Evolutionary conservation across 2,797 vertebrate species (phyloP).

Genomic region (Enteromius thamalakanensis): DNA sequence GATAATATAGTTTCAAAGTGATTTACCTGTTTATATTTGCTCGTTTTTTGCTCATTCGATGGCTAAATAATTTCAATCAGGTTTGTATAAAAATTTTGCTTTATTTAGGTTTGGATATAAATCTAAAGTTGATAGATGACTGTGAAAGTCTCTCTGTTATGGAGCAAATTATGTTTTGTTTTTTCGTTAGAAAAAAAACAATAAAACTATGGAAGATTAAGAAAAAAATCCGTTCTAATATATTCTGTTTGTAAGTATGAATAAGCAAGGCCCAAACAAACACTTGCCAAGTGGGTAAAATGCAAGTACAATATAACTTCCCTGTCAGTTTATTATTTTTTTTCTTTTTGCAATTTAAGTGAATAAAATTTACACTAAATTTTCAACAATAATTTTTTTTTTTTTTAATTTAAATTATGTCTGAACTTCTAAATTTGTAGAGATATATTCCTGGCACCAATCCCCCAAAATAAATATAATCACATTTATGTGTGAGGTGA

Average conservation of each 20-base stretch:
- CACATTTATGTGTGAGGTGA: not conserved
- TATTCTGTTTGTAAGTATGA: not conserved
- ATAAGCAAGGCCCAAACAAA: not conserved
- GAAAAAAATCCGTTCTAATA: slow-evolving; percentile 19
- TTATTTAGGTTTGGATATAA: slow-evolving; percentile 20
- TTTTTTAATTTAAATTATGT: not conserved
- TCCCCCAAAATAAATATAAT: not conserved
- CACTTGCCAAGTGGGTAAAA: not conserved
- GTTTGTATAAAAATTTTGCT: slow-evolving; percentile 8
- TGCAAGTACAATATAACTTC: not conserved
- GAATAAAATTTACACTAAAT: not conserved
- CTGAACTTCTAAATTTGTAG: not conserved
- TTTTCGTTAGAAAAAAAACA: slow-evolving; percentile 32
- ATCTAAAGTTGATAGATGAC: slow-evolving; percentile 24
- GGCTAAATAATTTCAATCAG: slow-evolving; percentile 29
- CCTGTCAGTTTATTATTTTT: not conserved
- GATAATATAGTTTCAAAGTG: slow-evolving; percentile 24
- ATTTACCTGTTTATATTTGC: slow-evolving; percentile 40
- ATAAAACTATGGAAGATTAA: slow-evolving; percentile 37
- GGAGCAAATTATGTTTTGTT: not conserved
- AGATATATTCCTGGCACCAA: not conserved
- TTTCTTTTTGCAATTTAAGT: not conserved
- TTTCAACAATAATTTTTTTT: not conserved
- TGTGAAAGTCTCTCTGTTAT: not conserved
- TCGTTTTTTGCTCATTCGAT: slow-evolving; percentile 27